Evolutionary conservation across 2,797 vertebrate genomes (phyloP), one percentile per base, ranked within the genome.

Genomic region (Alca torda): DNA sequence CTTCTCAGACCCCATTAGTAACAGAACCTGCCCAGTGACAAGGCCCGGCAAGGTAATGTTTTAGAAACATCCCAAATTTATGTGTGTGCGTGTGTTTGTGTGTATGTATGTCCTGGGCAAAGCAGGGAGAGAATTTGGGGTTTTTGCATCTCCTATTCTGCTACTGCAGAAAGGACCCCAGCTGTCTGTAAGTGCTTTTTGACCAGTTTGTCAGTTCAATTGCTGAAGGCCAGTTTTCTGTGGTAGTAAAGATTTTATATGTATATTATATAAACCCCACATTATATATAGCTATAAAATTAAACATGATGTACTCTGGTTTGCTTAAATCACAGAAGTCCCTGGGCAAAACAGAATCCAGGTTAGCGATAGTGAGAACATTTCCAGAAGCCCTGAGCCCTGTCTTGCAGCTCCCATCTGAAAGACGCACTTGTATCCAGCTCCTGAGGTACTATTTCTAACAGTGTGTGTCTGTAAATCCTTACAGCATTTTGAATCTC

Each of bases 381-480:
- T 56, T 91, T 87, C 45, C 72, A 76, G 77, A 82, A 76, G 59
- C 20, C 25, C 14, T 64, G 41, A 79, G 18, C 10, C 4, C 21
- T 50, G 20, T 43, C 45, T 69, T 84, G 61, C 16, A 56, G 18
- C n/a, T 89, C 31, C 26, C 21, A 21, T 51, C 56, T 48, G 31
- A 63, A 61, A 67, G 54, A 76, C 43, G 33, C 6, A 3, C 31
- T 35, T 53, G 37, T 20, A n/a, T 33, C 20, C 28, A 30, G 13
- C 30, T 90, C 39, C 69, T 64, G 67, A 78, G 46, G 26, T 59
- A 69, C 10, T 13, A 24, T 31, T 39, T 84, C 67, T 73, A 51
- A 30, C 18, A 37, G 4, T 17, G 11, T 0, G 0, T 37, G 16
- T 1, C 31, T 73, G 1, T 45, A 59, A 89, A 60, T 63, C 43